phyloP scores from a whole-genome alignment of 2,113 vertebrate genomes.

The Oxyruncus cristatus region DNA sequence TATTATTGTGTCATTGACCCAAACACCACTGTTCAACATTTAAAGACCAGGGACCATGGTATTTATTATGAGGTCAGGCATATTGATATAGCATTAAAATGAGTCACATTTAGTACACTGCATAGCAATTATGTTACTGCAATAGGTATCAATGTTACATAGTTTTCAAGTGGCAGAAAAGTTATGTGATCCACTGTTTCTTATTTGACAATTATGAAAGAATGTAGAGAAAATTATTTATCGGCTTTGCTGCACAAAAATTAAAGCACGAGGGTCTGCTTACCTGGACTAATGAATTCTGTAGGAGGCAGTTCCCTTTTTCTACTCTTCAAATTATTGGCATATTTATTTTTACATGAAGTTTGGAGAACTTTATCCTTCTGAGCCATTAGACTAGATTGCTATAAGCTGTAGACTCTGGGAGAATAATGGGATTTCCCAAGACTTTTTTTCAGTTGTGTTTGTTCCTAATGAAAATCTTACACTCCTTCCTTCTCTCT shows the following conservation, averaged over 20 bases:
- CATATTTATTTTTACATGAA: neutral
- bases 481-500: neutral
- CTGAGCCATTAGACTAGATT: neutral
- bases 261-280: neutral
- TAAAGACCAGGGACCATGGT: slow-evolving; percentile 56
- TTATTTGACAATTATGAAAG: neutral
- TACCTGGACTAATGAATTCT: neutral
- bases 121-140: slow-evolving; percentile 39
- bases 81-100: slow-evolving; percentile 69
- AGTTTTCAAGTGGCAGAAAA: neutral
- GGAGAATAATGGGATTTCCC: neutral
- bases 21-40: slow-evolving; percentile 39
- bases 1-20: slow-evolving; percentile 67
- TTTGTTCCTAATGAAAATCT: neutral
- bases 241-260: neutral
- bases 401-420: neutral
- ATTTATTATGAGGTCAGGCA: slow-evolving; percentile 66
- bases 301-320: neutral
- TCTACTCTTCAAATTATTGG: neutral
- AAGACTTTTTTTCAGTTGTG: neutral
- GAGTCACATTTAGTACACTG: slow-evolving; percentile 57
- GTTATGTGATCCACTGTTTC: neutral
- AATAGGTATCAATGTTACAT: neutral
- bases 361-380: neutral
- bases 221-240: neutral